phyloP scores from a whole-genome alignment of 2,888 invertebrate species.

The Ommatoiulus sabulosus region DNA sequence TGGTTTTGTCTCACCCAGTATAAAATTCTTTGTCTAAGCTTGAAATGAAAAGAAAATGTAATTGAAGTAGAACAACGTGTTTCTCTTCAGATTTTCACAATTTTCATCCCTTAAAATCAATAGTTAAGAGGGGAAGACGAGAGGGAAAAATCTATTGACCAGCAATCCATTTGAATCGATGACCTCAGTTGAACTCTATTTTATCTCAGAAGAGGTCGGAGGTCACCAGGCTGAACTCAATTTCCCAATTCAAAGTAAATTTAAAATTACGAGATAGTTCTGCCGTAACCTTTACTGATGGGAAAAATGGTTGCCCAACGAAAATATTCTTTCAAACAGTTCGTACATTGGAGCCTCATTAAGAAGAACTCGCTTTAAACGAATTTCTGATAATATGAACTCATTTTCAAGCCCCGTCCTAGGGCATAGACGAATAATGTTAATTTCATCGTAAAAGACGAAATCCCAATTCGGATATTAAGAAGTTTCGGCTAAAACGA shows the following conservation, averaged over 20 bases:
- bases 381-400: no score
- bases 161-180: conserved; percentile 20
- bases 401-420: no score
- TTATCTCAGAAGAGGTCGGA: not conserved
- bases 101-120: conserved; percentile 9
- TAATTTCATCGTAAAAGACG: no score
- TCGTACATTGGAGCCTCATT: no score
- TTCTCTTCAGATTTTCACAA: not conserved
- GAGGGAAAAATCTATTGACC: not conserved
- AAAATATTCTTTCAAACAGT: no score
- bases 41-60: not conserved
- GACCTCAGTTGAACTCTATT: not conserved
- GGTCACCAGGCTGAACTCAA: not conserved
- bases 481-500: no score
- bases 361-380: no score
- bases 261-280: not conserved
- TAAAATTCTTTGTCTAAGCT: not conserved
- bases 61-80: not conserved
- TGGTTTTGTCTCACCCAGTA: not conserved
- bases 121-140: not conserved
- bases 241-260: not conserved
- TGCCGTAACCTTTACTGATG: not conserved
- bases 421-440: no score
- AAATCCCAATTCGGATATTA: no score
- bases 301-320: not conserved